Base-by-base conservation (phyloP, 2,888 invertebrate genomes). In the Noctuana brunneofusca region DNA sequence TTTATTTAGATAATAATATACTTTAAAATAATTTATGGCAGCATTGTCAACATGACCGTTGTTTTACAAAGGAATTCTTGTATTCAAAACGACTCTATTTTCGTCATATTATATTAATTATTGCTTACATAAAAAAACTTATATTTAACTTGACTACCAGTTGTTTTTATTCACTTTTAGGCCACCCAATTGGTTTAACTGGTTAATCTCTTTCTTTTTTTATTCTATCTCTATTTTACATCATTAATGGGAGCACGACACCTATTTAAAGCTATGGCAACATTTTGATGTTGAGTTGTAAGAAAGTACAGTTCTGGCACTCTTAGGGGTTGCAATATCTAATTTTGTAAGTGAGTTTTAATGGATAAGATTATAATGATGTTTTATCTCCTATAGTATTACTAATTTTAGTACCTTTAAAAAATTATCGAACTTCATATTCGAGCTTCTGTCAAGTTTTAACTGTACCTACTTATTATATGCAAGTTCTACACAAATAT, bases 401-500 rank as follows among this genome's bases (percentile, higher is more conserved):
- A 48, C 20, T 11, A 48, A 48, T 48, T 48, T 2, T 18, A 43
- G 11, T 48, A 48, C 20, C 48, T 22, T n/a, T 20, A 11, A 35
- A 46, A n/a, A 52, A 38, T 46, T 54, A 60, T 53, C 59, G 59
- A 60, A 60, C 59, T 60, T 60, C 32, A 41, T 53, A 27, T 12
- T 60, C 59, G 60, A 60, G 60, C 60, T 60, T 58, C 27, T 67
- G 69, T 71, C 72, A 73, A 73, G 70, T 72, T 71, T 70, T 66
- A 69, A 69, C 66, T 70, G 20, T 66, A 65, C 65, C 64, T 62
- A n/a, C n/a, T 68, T 38, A 38, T 54, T 38, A 11, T 32, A 60
- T 53, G 52, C 59, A 59, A 32, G 59, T 60, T 43, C 59, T 59
- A 65, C 64, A 56, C 52, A 43, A 32, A 32, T 20, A 53, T 63